Conservation (phyloP, 2,113 vertebrate species). For the Aegotheles bennettii region DNA sequence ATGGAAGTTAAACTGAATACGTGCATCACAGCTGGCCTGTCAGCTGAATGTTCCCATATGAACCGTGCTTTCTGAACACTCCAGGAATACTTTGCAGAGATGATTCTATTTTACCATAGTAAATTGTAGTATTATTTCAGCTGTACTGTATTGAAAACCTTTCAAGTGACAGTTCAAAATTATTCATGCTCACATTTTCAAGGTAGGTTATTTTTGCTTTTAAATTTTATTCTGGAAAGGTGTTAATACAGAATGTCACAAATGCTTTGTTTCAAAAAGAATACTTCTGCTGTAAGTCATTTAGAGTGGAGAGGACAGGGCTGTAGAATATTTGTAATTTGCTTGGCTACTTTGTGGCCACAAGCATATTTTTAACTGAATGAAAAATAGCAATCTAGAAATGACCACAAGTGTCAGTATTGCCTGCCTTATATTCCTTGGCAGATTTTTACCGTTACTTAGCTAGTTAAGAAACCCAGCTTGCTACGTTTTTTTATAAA, state of each 20-base stretch:
- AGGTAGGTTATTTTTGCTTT: background rate
- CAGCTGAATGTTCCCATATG: background rate
- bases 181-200: background rate
- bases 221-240: background rate
- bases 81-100: background rate
- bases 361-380: background rate
- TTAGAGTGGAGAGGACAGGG: background rate
- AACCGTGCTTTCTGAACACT: accelerated
- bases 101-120: background rate
- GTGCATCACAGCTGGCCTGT: background rate
- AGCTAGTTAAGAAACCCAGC: background rate
- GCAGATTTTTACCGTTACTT: background rate
- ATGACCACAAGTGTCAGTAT: constrained; percentile 72
- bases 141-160: background rate
- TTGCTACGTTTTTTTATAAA: background rate
- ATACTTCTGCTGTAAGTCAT: background rate
- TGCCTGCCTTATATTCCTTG: constrained; percentile 41
- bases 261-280: background rate
- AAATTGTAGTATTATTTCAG: background rate
- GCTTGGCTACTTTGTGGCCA: background rate
- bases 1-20: background rate
- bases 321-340: background rate
- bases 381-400: constrained; percentile 51
- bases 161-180: background rate
- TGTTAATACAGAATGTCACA: background rate